A percentile compares a stretch with the other conserved stretches of the same genome.
phyloP scores from a whole-genome alignment of 2,888 invertebrate species.

The Conchocele bisecta region DNA sequence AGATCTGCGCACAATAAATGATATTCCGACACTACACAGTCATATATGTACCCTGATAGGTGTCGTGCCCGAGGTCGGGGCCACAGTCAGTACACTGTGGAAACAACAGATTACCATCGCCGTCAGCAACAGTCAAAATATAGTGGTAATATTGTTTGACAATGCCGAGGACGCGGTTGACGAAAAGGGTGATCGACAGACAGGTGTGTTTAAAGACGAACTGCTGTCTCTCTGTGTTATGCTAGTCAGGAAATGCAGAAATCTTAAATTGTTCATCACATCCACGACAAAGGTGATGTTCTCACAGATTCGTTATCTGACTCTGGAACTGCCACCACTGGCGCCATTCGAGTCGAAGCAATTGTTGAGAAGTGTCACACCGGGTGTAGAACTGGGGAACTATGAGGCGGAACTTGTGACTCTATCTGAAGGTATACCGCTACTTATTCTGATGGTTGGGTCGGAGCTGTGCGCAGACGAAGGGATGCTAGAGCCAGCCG shows the following conservation, averaged over 20 bases:
- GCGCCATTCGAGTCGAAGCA: constrained; percentile 34
- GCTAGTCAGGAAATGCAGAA: constrained; percentile 28
- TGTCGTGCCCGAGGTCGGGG: constrained; percentile 21
- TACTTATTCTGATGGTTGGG: constrained; percentile 1
- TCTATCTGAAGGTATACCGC: constrained; percentile 47
- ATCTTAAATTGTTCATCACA: constrained; percentile 56
- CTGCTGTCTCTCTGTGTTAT: constrained; percentile 27
- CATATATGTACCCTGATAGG: constrained; percentile 32
- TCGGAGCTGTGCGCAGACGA: not conserved
- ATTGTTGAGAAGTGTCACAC: constrained; percentile 42
- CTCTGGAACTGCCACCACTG: constrained; percentile 41
- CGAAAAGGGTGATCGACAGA: no score
- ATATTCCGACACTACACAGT: constrained; percentile 14
- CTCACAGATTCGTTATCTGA: constrained; percentile 18
- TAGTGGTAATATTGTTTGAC: constrained; percentile 53
- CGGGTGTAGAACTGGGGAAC: constrained; percentile 48
- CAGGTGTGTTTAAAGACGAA: constrained; percentile 22
- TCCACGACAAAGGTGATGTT: constrained; percentile 52
- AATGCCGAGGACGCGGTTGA: constrained; percentile 62
- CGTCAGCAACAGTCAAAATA: not conserved
- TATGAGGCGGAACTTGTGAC: constrained; percentile 49
- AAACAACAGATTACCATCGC: not conserved
- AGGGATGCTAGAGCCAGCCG: not conserved
- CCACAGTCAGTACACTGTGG: not conserved
- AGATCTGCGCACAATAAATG: not conserved